Percentiles rank a stretch among this genome's conserved stretches.
Conservation (phyloP, 1,140 invertebrate species). For the Muscidifurax raptorellus region DNA sequence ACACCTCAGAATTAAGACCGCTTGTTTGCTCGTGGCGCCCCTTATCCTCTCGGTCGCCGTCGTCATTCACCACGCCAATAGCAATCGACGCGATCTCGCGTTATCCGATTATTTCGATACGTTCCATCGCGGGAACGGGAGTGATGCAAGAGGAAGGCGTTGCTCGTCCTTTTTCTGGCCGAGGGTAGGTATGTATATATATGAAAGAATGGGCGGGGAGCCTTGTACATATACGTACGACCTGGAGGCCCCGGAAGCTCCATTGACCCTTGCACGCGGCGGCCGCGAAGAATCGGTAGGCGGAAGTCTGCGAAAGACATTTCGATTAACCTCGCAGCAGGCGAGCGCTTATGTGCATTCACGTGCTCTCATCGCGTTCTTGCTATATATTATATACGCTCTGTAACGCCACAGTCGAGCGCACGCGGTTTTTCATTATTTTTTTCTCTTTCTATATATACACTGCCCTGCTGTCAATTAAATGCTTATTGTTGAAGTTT, state of each 20-base stretch:
- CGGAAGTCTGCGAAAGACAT: conserved; percentile 71
- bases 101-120: conserved; percentile 62
- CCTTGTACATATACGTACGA: no score
- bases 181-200: no score
- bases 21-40: conserved; percentile 66
- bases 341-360: conserved; percentile 20
- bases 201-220: not conserved
- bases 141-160: not conserved
- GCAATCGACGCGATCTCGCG: conserved; percentile 57
- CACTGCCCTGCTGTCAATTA: not conserved
- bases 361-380: not conserved
- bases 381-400: no score
- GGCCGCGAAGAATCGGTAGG: conserved; percentile 54
- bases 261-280: conserved; percentile 49
- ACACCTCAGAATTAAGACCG: conserved; percentile 67
- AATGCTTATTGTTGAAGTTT: no score
- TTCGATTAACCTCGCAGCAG: conserved; percentile 72
- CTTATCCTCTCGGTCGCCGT: conserved; percentile 36
- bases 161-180: not conserved
- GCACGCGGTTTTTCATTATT: not conserved
- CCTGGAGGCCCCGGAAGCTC: conserved; percentile 52
- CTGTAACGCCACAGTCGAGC: no score
- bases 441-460: not conserved
- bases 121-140: not conserved
- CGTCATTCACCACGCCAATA: conserved; percentile 31